Conservation (phyloP, 2,797 vertebrate species). For the Acestrorhynchus altus region DNA sequence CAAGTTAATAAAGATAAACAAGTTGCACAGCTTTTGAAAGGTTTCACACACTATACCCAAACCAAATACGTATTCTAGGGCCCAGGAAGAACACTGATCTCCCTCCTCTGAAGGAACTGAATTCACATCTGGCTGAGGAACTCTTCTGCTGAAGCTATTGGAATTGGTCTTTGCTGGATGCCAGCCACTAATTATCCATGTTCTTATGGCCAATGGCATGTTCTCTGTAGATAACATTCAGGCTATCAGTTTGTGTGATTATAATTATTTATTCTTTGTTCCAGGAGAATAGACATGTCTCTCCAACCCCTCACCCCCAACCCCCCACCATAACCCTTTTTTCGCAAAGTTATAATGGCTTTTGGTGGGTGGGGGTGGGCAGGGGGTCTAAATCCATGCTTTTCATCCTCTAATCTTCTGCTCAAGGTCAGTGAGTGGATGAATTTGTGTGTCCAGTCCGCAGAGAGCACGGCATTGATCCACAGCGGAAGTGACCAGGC, state of each 20-base stretch:
- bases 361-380: slow-evolving; percentile 3
- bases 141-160: neutral
- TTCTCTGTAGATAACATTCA: neutral
- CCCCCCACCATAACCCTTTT: neutral
- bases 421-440: slow-evolving; percentile 57
- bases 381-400: slow-evolving; percentile 50
- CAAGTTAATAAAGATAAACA: too few species aligned
- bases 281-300: neutral
- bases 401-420: slow-evolving; percentile 60
- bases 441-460: slow-evolving; percentile 44
- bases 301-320: neutral
- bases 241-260: neutral
- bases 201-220: neutral
- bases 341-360: slow-evolving; percentile 23
- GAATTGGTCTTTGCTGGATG: neutral
- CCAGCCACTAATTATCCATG: neutral
- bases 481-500: slow-evolving; percentile 50
- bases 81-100: neutral
- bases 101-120: neutral
- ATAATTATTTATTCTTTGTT: neutral
- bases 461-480: slow-evolving; percentile 51
- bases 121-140: neutral
- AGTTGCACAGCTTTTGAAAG: too few species aligned
- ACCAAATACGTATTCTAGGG: neutral
- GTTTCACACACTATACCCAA: too few species aligned